Base-by-base conservation (phyloP, 1,140 invertebrate species). In the Probaryconus sp. region DNA sequence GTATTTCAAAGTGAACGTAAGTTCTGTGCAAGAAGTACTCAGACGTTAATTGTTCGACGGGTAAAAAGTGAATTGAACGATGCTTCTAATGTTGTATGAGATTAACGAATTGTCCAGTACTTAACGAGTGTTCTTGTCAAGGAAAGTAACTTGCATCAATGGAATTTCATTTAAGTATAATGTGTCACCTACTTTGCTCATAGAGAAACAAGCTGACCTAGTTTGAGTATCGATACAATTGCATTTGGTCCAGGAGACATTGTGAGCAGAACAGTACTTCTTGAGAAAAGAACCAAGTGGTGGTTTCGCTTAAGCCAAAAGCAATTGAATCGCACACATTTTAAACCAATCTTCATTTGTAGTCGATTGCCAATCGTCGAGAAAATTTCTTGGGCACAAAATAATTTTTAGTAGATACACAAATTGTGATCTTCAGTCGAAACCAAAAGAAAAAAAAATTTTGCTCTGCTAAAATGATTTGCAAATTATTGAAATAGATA, bases 191-290 rank as follows among this genome's bases (percentile, higher is more conserved):
- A 50, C 37, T 77, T 65, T 24, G 24, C 33, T 33, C 50, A 37
- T 37, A 45, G 30, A 56, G 47, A 68, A 42, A 70, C 51, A 69
- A 65, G 55, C 43, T 78, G 70, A 77, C 73, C 74, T 40, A 69
- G 56, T 78, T 80, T 40, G 20, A 71, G 42, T 65, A 69, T 74
- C 61, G 38, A 45, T 37, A 64, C 76, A 76, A 78, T 73, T 73
- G 63, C 64, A 78, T 50, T 71, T 70, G 61, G 61, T 37, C 20
- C 48, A 45, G 17, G 48, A 16, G 6, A 45, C 47, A 17, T 28
- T 50, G 51, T 51, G 38, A 45, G 3, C 37, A 40, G 1, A 17
- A 6, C 35, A 5, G 33, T 33, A n/a, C 21, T 18, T 20, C 31
- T n/a, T 18, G 4, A 37, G 28, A 26, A 38, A 37, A 47, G 14